These are phyloP conservation scores for Orcinus orca DNA, from an alignment of 2,113 vertebrate genomes.

Conservation along the genomic window DNA sequence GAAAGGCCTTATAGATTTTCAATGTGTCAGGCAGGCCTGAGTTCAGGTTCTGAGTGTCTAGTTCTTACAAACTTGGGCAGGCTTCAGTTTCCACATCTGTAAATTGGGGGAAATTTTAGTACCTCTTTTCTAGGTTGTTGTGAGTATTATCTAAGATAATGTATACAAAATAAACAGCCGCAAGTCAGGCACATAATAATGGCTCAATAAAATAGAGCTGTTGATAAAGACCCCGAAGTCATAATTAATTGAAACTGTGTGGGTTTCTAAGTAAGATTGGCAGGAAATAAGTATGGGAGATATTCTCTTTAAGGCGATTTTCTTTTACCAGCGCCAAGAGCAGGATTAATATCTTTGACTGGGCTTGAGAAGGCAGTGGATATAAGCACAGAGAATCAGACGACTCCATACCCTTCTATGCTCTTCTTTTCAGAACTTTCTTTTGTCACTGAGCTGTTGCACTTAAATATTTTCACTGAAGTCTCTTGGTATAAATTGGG, in stretches of 20 bases:
- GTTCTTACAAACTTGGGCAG: background rate
- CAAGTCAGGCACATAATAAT: background rate
- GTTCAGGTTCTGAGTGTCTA: background rate
- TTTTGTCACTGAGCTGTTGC: background rate
- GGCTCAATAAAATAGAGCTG: background rate
- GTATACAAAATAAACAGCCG: background rate
- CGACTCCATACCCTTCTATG: background rate
- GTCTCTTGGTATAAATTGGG: background rate
- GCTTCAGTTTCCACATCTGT: background rate
- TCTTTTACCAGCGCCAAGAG: background rate
- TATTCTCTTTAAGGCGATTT: background rate
- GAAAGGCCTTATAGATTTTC: background rate
- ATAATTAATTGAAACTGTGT: background rate
- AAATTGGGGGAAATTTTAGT: background rate
- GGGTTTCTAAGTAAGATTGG: background rate
- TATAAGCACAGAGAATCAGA: background rate
- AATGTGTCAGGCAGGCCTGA: background rate
- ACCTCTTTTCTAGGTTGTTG: background rate
- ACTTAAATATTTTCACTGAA: background rate
- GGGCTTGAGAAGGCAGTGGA: background rate
- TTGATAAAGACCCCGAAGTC: background rate
- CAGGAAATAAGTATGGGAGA: background rate
- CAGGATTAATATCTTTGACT: background rate
- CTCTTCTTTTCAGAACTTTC: constrained; percentile 21
- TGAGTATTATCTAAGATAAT: background rate